These are phyloP conservation scores for Acanthis flammea DNA, from an alignment of 2,797 vertebrate genomes.

Conservation along the genomic window DNA sequence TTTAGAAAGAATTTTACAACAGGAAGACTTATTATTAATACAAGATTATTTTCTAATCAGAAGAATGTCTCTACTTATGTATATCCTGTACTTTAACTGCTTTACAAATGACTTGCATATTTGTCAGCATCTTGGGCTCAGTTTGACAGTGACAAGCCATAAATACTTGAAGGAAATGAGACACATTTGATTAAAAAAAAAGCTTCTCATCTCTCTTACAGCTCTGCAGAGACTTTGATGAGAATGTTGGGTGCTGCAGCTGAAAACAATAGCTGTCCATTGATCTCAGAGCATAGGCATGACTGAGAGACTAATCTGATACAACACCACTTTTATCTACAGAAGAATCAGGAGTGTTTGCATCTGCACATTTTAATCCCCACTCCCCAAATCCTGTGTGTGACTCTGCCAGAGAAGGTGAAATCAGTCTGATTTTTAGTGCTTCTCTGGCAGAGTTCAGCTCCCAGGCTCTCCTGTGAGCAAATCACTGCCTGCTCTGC, in stretches of 20 bases:
- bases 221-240: not conserved
- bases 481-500: not conserved
- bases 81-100: conserved; percentile 18
- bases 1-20: conserved; percentile 42
- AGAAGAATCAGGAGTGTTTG: not conserved
- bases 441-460: not conserved
- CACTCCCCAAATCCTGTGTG: not conserved
- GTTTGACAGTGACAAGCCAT: not conserved
- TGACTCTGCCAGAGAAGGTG: not conserved
- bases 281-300: not conserved
- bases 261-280: not conserved
- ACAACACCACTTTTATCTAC: not conserved
- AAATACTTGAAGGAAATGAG: conserved; percentile 27
- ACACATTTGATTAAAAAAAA: not conserved
- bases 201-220: not conserved
- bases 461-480: not conserved
- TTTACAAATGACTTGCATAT: not conserved
- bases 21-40: conserved; percentile 28
- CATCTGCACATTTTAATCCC: not conserved
- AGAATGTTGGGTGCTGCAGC: not conserved
- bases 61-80: not conserved
- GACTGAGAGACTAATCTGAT: not conserved
- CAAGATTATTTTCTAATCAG: conserved; percentile 39
- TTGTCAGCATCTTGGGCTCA: conserved; percentile 1
- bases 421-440: not conserved